Conservation (phyloP, 2,797 vertebrate species). For the Melanotaenia maccullochi region DNA sequence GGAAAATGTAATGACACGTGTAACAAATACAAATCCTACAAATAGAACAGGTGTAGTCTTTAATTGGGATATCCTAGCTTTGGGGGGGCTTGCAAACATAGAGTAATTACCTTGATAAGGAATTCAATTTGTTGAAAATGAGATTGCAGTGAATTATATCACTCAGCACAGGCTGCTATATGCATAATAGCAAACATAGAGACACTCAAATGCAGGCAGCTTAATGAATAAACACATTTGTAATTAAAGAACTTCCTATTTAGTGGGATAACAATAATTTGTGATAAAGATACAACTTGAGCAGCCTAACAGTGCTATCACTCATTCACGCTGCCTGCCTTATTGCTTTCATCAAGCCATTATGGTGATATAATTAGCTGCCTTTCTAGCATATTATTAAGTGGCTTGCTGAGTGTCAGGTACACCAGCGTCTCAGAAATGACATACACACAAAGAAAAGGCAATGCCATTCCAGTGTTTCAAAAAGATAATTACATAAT, state of each 20-base stretch:
- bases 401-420: slow-evolving; percentile 83
- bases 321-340: slow-evolving; percentile 62
- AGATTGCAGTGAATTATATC: slow-evolving; percentile 58
- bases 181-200: slow-evolving; percentile 66
- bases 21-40: slow-evolving; percentile 69
- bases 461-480: slow-evolving; percentile 77
- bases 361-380: slow-evolving; percentile 86
- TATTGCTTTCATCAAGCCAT: slow-evolving; percentile 80
- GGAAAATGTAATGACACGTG: slow-evolving; percentile 68
- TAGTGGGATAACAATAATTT: slow-evolving; percentile 52
- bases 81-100: slow-evolving; percentile 63
- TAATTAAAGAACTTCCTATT: slow-evolving; percentile 66
- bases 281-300: slow-evolving; percentile 54
- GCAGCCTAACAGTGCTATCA: slow-evolving; percentile 54
- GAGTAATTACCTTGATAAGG: slow-evolving; percentile 75
- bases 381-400: slow-evolving; percentile 83
- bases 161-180: slow-evolving; percentile 56
- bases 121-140: slow-evolving; percentile 69
- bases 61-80: slow-evolving; percentile 74
- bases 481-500: slow-evolving; percentile 85
- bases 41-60: slow-evolving; percentile 74
- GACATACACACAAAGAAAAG: slow-evolving; percentile 65
- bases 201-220: slow-evolving; percentile 40
- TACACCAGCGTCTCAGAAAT: slow-evolving; percentile 78
- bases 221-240: slow-evolving; percentile 62